These are phyloP conservation scores for Eupeodes luniger DNA, from an alignment of 2,888 invertebrate genomes.

Conservation along the genomic window DNA sequence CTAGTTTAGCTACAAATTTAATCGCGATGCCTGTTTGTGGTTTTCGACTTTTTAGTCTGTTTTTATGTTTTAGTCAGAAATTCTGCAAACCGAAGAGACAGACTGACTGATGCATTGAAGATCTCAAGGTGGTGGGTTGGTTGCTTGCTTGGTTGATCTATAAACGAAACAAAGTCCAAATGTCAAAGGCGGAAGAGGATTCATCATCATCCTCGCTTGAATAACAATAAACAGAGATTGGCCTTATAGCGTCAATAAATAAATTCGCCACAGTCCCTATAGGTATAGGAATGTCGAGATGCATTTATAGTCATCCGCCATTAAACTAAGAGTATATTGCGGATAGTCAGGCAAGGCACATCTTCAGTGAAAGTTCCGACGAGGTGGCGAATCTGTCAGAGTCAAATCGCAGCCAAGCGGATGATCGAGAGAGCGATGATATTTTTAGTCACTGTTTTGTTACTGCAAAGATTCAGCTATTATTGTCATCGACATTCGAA, in stretches of 20 bases:
- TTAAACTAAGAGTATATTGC: neutral
- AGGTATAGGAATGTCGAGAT: slow-evolving; percentile 59
- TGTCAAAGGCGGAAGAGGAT: slow-evolving; percentile 71
- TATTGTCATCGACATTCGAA: slow-evolving; percentile 50
- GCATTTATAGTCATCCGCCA: neutral
- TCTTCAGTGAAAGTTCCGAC: slow-evolving; percentile 60
- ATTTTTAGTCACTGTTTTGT: slow-evolving; percentile 54
- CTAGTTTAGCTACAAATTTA: neutral
- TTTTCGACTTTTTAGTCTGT: neutral
- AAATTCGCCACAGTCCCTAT: neutral
- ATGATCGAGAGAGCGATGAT: slow-evolving; percentile 54
- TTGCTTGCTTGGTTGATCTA: neutral
- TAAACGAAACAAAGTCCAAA: slow-evolving; percentile 25
- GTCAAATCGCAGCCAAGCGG: slow-evolving; percentile 43
- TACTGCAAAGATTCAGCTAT: slow-evolving; percentile 35
- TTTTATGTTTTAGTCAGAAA: neutral
- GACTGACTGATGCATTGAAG: slow-evolving; percentile 27
- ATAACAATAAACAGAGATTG: slow-evolving; percentile 24
- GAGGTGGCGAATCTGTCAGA: slow-evolving; percentile 70
- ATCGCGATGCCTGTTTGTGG: neutral
- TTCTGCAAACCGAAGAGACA: slow-evolving; percentile 8
- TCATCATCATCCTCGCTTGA: slow-evolving; percentile 42
- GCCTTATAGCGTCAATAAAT: too few species aligned
- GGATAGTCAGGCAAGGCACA: slow-evolving; percentile 20
- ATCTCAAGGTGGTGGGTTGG: slow-evolving; percentile 22